These are phyloP conservation scores for Sphinx pinastri DNA, from an alignment of 2,888 invertebrate species.

Conservation along the genomic window DNA sequence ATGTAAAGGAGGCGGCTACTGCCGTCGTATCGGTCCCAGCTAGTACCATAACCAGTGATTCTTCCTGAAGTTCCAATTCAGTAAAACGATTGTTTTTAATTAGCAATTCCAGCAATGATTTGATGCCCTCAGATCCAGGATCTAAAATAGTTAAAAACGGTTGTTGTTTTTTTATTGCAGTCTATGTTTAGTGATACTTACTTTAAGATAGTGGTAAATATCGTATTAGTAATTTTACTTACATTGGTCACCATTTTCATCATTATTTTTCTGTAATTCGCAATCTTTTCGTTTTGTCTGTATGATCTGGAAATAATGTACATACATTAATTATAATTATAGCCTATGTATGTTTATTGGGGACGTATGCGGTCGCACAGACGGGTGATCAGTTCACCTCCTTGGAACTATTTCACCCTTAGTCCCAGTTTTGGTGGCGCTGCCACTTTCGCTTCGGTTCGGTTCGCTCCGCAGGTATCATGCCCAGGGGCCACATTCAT, in stretches of 20 bases:
- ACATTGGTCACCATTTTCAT: not conserved
- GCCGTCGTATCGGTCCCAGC: conserved; percentile 65
- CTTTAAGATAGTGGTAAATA: too few species aligned
- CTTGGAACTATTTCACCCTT: too few species aligned
- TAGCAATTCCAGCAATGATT: conserved; percentile 53
- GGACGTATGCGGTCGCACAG: too few species aligned
- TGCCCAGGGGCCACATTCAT: too few species aligned
- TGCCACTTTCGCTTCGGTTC: too few species aligned
- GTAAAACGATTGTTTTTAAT: conserved; percentile 47
- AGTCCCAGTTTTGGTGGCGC: too few species aligned
- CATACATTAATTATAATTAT: too few species aligned
- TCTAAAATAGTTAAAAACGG: not conserved
- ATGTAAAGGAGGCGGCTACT: conserved; percentile 48
- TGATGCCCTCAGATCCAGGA: conserved; percentile 16
- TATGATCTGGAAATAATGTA: conserved; percentile 1
- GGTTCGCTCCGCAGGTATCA: too few species aligned
- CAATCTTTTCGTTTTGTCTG: conserved; percentile 2
- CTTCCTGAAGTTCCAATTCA: conserved; percentile 54
- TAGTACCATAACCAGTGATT: conserved; percentile 50
- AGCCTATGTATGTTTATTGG: too few species aligned
- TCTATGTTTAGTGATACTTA: too few species aligned
- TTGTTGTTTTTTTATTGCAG: too few species aligned
- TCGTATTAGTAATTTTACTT: not conserved
- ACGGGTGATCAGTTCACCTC: too few species aligned
- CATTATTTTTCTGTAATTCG: not conserved